Percentiles rank a stretch among this genome's conserved stretches.
Conservation (phyloP, 2,888 invertebrate species). For the Phrixothrix hirtus region DNA sequence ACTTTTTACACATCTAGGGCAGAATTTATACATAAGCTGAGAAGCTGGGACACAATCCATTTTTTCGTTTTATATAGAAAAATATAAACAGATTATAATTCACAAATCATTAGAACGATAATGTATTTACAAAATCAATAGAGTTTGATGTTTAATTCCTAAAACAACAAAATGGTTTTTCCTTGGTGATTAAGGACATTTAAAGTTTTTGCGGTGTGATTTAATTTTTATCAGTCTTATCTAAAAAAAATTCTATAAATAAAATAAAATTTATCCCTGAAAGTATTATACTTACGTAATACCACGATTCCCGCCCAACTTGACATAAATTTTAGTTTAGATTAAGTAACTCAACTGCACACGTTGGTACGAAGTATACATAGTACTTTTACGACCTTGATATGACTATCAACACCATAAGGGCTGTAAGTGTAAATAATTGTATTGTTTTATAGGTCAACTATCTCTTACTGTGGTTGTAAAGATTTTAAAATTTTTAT, state of each 20-base stretch:
- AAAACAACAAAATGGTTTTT: too few species aligned
- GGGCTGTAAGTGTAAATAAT: slow-evolving; percentile 15
- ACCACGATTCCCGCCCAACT: slow-evolving; percentile 17
- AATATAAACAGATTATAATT: too few species aligned
- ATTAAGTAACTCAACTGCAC: slow-evolving; percentile 8
- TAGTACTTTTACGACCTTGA: slow-evolving; percentile 16
- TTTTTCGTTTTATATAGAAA: too few species aligned
- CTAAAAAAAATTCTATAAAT: slow-evolving; percentile 15
- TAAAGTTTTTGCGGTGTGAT: slow-evolving; percentile 2
- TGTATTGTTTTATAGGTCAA: slow-evolving; percentile 22
- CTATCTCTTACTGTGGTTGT: slow-evolving; percentile 17
- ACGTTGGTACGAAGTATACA: slow-evolving; percentile 18
- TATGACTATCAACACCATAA: slow-evolving; percentile 7
- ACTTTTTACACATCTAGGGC: too few species aligned
- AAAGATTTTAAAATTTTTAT: slow-evolving; percentile 18
- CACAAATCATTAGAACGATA: neutral
- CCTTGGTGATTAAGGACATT: too few species aligned
- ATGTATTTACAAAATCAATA: neutral
- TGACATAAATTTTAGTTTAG: slow-evolving; percentile 10
- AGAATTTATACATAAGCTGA: too few species aligned
- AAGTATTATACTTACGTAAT: slow-evolving; percentile 20
- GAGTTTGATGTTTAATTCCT: too few species aligned
- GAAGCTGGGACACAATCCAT: too few species aligned
- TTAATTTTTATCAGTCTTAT: slow-evolving; percentile 21
- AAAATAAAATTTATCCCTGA: slow-evolving; percentile 10